Conservation (phyloP, 1,140 invertebrate genomes). For the Oedothorax gibbosus region DNA sequence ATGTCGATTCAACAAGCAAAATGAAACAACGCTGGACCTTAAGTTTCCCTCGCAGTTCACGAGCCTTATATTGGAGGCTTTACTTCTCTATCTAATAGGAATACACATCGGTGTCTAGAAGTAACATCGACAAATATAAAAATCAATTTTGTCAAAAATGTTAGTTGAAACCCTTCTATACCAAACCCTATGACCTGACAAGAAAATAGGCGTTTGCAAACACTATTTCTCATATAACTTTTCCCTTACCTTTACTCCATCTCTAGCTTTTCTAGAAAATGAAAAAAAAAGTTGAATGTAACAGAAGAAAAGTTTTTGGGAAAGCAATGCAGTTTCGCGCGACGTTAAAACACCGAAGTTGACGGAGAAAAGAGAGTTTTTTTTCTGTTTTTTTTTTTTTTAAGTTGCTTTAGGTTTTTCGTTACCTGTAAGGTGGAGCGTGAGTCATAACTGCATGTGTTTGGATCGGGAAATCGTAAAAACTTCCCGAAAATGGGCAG, state of each 20-base stretch:
- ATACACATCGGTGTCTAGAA: too few relatives aligned
- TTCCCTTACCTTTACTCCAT: background rate
- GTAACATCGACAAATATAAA: too few relatives aligned
- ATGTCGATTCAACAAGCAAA: too few relatives aligned
- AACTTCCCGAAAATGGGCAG: too few relatives aligned
- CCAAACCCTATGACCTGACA: slow-evolving; percentile 25
- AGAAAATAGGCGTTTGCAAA: slow-evolving; percentile 32
- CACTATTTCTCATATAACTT: slow-evolving; percentile 5
- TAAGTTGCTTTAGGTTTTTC: background rate
- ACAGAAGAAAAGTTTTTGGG: too few relatives aligned
- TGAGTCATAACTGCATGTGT: background rate
- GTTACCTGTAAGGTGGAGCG: background rate
- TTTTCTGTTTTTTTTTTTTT: background rate
- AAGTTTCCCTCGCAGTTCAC: too few relatives aligned
- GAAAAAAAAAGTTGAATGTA: background rate
- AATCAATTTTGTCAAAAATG: too few relatives aligned
- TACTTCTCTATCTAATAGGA: too few relatives aligned
- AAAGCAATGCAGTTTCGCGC: too few relatives aligned
- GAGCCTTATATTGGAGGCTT: too few relatives aligned
- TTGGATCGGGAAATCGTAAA: background rate
- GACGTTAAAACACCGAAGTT: background rate
- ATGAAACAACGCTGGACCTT: too few relatives aligned
- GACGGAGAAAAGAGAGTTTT: slow-evolving; percentile 5
- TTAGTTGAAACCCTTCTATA: too few relatives aligned
- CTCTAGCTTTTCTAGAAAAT: background rate